Evolutionary conservation across 2,113 vertebrate genomes (phyloP).

Genomic region (Corynorhinus townsendii): DNA sequence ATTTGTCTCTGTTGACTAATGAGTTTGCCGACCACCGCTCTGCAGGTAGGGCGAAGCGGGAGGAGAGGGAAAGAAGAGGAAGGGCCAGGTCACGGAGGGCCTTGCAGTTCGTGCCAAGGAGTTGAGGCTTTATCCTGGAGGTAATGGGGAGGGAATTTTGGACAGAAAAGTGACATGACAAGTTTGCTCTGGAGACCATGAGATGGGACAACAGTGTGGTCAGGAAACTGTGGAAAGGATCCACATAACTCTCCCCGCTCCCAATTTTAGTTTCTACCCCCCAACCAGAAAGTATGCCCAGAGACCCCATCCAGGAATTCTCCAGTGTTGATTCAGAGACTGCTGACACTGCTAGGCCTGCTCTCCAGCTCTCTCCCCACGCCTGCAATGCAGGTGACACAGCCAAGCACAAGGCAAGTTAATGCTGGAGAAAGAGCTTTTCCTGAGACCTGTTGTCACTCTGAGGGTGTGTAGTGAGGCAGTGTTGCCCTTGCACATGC

Average conservation of each 20-base stretch:
- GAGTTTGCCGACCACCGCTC: too few species aligned
- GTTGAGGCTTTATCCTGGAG: neutral
- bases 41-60: too few species aligned
- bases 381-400: rapidly evolving
- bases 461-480: rapidly evolving
- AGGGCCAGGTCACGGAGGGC: neutral
- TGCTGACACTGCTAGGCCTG: neutral
- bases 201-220: neutral
- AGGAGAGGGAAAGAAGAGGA: neutral
- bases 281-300: neutral
- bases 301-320: neutral
- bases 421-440: neutral
- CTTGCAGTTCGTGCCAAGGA: neutral
- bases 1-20: too few species aligned
- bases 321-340: neutral
- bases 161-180: neutral
- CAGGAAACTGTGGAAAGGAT: neutral
- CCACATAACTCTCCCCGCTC: neutral
- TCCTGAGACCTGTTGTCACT: neutral
- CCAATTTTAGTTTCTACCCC: neutral
- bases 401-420: too few species aligned
- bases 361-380: neutral
- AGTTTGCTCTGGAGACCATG: neutral
- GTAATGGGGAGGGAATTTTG: neutral
- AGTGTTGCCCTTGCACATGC: neutral